Base-by-base conservation (phyloP, 2,888 invertebrate species). In the Chrysotoxum bicinctum region DNA sequence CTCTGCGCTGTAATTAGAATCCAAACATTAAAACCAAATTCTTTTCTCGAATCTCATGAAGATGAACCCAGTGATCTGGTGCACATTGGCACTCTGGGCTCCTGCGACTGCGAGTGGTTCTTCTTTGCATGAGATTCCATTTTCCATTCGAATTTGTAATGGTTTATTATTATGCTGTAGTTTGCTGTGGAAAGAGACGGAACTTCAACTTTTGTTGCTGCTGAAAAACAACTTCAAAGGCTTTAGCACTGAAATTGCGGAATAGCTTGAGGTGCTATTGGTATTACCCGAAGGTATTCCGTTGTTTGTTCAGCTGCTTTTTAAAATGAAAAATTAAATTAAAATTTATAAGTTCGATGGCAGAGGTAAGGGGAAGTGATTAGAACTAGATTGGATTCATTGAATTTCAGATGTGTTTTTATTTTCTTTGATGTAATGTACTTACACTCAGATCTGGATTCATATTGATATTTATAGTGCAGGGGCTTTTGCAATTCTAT, bases 61-160 rank as follows among this genome's bases (percentile, higher is more conserved):
- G 85, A 77, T 81, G 85, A 85, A 80, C 85, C 76, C 80, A 26
- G 66, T 80, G 75, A 84, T 84, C 80, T 75, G 80, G 75, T 75
- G 79, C 78, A 72, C 75, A 54, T 52, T 54, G 83, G 43, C 14
- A 43, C 48, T 43, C n/a, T n/a, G 74, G 30, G 32, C 52, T 60
- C 19, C 69, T 69, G 10, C 69, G 10, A n/a, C 2, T 32, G 7
- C 56, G 52, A 48, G 32, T 23, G 35, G 74, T 68, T 40, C 40
- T n/a, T 60, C 62, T 30, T 68, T 45, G 69, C 69, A 60, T 60
- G 70, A 52, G 69, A 75, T 84, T 81, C 81, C 81, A 81, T 81
- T 85, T 81, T 68, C 76, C 68, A 85, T 77, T 76, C 73, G 81
- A 85, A 85, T 85, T 85, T 85, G 85, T 85, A 80, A 80, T 79